A percentile compares a stretch with the other conserved stretches of the same genome.
phyloP scores from a whole-genome alignment of 1,140 invertebrate species.

The Geopemphigus sp. region DNA sequence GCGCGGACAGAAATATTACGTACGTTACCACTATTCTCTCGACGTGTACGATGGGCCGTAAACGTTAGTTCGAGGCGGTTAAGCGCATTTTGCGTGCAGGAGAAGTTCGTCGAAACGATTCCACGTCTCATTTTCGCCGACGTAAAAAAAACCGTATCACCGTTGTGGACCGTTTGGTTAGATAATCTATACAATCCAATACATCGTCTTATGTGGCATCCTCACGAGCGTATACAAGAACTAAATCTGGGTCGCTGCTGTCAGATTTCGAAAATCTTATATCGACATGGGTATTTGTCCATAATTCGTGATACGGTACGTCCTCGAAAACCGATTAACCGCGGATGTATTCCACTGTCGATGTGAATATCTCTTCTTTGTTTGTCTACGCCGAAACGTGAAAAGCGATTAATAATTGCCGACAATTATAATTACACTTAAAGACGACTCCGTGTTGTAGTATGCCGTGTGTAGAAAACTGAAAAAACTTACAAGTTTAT shows the following conservation, averaged over 20 bases:
- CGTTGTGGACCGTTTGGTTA: no score
- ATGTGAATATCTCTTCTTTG: conserved; percentile 77
- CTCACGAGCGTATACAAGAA: conserved; percentile 81
- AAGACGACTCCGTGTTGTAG: no score
- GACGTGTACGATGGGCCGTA: no score
- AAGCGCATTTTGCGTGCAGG: no score
- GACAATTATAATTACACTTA: no score
- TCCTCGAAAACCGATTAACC: conserved; percentile 85
- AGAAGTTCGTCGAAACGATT: no score
- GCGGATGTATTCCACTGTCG: conserved; percentile 81
- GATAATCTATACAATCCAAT: conserved; percentile 81
- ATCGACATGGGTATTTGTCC: conserved; percentile 81
- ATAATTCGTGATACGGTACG: conserved; percentile 87
- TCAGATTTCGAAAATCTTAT: conserved; percentile 80
- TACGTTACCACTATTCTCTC: no score
- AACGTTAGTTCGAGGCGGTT: no score
- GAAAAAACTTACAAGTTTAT: conserved; percentile 70
- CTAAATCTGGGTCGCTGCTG: conserved; percentile 76
- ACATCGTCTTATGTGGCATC: conserved; percentile 85
- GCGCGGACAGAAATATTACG: no score
- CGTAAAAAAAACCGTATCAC: no score
- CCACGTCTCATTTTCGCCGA: no score
- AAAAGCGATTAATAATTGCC: conserved; percentile 9
- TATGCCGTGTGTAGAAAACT: no score
- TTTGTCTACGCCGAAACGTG: conserved; percentile 65